phyloP scores from a whole-genome alignment of 2,888 invertebrate genomes.

The Caradrina kadenii region DNA sequence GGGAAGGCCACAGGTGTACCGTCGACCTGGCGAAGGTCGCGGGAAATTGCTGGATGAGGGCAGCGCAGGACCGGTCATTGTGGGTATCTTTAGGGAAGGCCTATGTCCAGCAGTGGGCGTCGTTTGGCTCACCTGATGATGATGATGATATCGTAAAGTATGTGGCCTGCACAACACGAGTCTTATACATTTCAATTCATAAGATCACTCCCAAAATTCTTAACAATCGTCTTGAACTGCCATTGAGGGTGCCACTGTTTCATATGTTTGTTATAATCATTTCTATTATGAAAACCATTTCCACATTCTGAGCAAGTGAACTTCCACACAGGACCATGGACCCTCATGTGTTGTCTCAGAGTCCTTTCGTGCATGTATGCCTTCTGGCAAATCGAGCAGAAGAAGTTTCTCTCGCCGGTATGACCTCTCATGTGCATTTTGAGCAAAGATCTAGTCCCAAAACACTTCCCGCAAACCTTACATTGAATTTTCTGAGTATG shows the following conservation, averaged over 20 bases:
- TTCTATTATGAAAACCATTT: constrained; percentile 80
- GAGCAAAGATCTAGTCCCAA: constrained; percentile 81
- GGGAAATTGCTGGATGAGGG: too few species aligned
- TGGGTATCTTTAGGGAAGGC: too few species aligned
- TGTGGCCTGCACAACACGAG: too few species aligned
- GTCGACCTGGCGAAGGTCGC: too few species aligned
- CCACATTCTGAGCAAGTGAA: constrained; percentile 82
- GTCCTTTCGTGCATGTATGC: constrained; percentile 86
- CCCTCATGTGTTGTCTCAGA: constrained; percentile 83
- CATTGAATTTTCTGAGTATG: constrained; percentile 86
- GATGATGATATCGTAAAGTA: too few species aligned
- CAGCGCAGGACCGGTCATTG: too few species aligned
- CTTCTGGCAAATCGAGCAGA: constrained; percentile 82
- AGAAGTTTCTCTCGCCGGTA: constrained; percentile 84
- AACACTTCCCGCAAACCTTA: constrained; percentile 84
- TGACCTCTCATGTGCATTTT: constrained; percentile 85
- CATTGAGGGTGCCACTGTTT: constrained; percentile 86
- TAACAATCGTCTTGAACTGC: constrained; percentile 79
- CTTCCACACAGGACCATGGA: constrained; percentile 81
- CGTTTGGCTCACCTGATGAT: too few species aligned
- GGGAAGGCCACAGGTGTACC: too few species aligned
- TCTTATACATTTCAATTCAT: constrained; percentile 41
- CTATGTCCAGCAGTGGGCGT: too few species aligned
- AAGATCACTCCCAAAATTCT: constrained; percentile 74
- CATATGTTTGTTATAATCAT: constrained; percentile 83